phyloP scores from a whole-genome alignment of 2,888 invertebrate genomes.

The Amorpha juglandis region DNA sequence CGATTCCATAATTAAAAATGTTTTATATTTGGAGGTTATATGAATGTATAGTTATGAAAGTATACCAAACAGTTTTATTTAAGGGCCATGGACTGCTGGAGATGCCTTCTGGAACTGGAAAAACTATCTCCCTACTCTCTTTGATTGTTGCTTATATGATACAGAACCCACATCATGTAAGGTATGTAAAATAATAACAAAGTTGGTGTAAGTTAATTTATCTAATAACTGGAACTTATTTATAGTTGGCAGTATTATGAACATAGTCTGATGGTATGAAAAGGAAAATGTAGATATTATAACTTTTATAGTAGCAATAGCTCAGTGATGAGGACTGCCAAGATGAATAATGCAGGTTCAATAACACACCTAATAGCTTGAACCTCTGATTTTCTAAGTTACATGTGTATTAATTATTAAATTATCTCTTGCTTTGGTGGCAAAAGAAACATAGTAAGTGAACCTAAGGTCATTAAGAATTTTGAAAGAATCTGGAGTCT shows the following conservation, averaged over 20 bases:
- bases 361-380: no score
- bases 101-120: slow-evolving; percentile 99
- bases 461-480: no score
- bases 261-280: no score
- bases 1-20: background rate
- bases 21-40: slow-evolving; percentile 41
- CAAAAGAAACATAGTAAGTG: no score
- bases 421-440: no score
- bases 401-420: no score
- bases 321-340: no score
- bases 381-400: no score
- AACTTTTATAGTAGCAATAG: no score
- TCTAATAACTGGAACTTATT: background rate
- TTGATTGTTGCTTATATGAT: slow-evolving; percentile 98
- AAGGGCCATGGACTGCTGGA: slow-evolving; percentile 98
- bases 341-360: no score
- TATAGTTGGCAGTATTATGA: no score
- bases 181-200: slow-evolving; percentile 54
- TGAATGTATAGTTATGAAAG: slow-evolving; percentile 27
- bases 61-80: slow-evolving; percentile 36
- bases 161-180: slow-evolving; percentile 92
- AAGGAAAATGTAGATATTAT: no score
- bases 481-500: background rate
- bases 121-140: slow-evolving; percentile 97
- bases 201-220: background rate